Evolutionary conservation across 2,113 vertebrate species (phyloP), one percentile per base, ranked within the genome.

Genomic region (Cyprinodon brontotheroides): DNA sequence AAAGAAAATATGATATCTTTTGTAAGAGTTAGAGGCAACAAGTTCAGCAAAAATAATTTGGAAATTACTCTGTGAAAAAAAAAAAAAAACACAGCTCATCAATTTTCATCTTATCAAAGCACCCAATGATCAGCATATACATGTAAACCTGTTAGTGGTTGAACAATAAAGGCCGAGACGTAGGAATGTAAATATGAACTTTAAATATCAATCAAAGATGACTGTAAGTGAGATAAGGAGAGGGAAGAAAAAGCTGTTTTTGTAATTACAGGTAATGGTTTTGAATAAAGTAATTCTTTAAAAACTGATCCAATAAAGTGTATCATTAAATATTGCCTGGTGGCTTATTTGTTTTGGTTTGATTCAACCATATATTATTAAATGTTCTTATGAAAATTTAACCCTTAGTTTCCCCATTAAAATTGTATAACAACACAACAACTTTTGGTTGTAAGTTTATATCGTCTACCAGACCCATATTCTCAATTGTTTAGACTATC

Each of bases 261-360:
- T 39, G 59, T 65, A 0, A 60, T 22, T 74, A 41, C 68, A 47
- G 41, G 57, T 47, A 0, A 9, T 62, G 9, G 36, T 50, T 47
- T 62, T 3, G 0, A 66, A 61, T 36, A 4, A 78, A 20, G 36
- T n/a, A 11, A 1, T 22, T 64, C 37, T 73, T 14, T 61, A 68
- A 67, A 29, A 74, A 61, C 7, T 22, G 15, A 48, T 50, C 68
- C 60, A 79, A 82, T 82, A 77, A 86, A 82, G 68, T 10, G 75
- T 43, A 62, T 61, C 39, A 37, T 75, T 29, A 36, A 22, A 60
- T 8, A 14, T 29, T 6, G 2, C 22, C 4, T 15, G 9, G 40
- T 20, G 45, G 37, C 38, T 40, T 12, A 1, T n/a, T 14, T 60
- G 4, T 59, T 69, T 59, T 39, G n/a, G 11, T n/a, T 12, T 5